phyloP scores from a whole-genome alignment of 2,113 vertebrate species.

The Cheilinus undulatus region DNA sequence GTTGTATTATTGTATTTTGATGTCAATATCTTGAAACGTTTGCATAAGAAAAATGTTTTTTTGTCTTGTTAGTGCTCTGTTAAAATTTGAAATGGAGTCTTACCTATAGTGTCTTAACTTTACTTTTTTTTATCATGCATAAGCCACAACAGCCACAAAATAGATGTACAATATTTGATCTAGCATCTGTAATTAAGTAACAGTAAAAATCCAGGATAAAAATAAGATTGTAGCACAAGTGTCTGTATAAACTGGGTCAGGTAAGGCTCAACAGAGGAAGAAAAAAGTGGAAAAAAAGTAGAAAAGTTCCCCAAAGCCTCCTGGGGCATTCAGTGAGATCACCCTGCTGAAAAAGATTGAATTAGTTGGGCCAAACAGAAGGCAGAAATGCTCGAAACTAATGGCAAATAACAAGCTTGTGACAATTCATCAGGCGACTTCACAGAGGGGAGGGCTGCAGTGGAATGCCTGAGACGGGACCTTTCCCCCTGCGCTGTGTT shows the following conservation, averaged over 20 bases:
- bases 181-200: background rate
- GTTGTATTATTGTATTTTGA: too few species aligned
- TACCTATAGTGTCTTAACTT: too few species aligned
- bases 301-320: conserved; percentile 59
- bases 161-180: background rate
- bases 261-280: conserved; percentile 30
- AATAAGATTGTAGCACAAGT: conserved; percentile 10
- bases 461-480: conserved; percentile 81
- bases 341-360: conserved; percentile 79
- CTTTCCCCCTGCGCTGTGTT: conserved; percentile 83
- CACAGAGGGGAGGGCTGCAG: conserved; percentile 77
- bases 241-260: conserved; percentile 73
- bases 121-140: too few species aligned
- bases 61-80: background rate
- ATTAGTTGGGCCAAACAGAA: conserved; percentile 81
- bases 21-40: too few species aligned
- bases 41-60: background rate
- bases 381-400: conserved; percentile 80
- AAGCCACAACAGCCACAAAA: background rate
- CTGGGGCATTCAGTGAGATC: conserved; percentile 76
- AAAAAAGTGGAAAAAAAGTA: conserved; percentile 5
- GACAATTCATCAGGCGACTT: conserved; percentile 83
- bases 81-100: background rate
- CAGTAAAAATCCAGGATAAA: background rate
- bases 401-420: conserved; percentile 86